Conservation (phyloP, 2,888 invertebrate species). For the Nomada lathburiana region DNA sequence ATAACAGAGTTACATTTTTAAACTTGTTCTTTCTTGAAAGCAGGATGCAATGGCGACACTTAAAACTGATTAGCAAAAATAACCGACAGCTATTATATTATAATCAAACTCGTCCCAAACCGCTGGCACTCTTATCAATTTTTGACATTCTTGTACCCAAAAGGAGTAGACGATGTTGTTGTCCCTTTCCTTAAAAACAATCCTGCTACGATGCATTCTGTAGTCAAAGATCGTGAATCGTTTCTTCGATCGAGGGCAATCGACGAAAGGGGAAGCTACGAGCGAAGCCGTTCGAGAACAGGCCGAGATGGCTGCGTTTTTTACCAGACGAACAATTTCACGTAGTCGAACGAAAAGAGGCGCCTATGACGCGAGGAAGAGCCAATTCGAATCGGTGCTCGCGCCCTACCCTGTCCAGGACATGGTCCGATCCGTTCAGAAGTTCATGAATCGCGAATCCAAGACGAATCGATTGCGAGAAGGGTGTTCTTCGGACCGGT, state of each 20-base stretch:
- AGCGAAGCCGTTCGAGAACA: neutral
- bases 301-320: neutral
- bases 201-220: neutral
- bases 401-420: conserved; percentile 53
- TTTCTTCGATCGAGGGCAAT: neutral
- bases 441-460: conserved; percentile 64
- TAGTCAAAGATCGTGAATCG: neutral
- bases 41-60: too few relatives aligned
- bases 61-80: too few relatives aligned
- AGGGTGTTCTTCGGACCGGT: conserved; percentile 59
- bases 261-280: neutral
- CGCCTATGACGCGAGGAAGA: conserved; percentile 28
- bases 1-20: too few relatives aligned
- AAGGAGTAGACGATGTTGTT: too few relatives aligned
- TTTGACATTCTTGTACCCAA: too few relatives aligned
- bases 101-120: too few relatives aligned
- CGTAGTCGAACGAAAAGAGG: conserved; percentile 8
- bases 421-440: conserved; percentile 67
- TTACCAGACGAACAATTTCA: conserved; percentile 11
- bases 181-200: too few relatives aligned
- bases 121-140: too few relatives aligned
- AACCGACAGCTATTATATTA: too few relatives aligned
- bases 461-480: conserved; percentile 75
- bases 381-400: conserved; percentile 73
- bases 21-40: too few relatives aligned